phyloP scores from a whole-genome alignment of 2,888 invertebrate species.

The Coelopa pilipes region DNA sequence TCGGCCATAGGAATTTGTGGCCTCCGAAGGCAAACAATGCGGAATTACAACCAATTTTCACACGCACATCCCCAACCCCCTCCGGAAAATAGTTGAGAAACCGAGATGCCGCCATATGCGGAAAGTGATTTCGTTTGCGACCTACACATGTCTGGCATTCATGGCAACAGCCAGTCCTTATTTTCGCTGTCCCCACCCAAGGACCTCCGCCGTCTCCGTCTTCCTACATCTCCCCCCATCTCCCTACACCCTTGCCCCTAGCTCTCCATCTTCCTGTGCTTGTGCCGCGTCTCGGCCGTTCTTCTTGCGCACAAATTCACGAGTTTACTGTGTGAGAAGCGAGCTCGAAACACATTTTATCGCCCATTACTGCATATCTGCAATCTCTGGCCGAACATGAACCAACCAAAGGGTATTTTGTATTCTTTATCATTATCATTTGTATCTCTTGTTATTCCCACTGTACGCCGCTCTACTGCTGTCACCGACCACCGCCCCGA shows the following conservation, averaged over 20 bases:
- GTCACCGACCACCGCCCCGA: not conserved
- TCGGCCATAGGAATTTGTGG: too few species aligned
- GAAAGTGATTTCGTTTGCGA: conserved; percentile 2
- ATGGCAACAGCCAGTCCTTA: too few species aligned
- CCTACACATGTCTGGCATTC: too few species aligned
- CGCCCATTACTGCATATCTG: conserved; percentile 2
- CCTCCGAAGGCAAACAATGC: too few species aligned
- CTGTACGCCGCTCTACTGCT: not conserved
- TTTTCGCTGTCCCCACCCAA: too few species aligned
- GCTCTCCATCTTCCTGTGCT: too few species aligned
- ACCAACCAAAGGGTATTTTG: conserved; percentile 1
- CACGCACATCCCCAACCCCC: too few species aligned
- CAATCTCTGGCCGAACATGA: not conserved
- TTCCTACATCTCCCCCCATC: too few species aligned
- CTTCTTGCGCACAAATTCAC: not conserved
- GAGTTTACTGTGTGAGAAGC: not conserved
- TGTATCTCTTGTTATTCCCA: not conserved
- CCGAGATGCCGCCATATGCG: not conserved
- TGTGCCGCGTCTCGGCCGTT: too few species aligned
- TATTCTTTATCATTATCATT: conserved; percentile 6
- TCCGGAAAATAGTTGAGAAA: conserved; percentile 4
- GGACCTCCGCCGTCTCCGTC: too few species aligned
- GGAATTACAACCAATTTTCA: too few species aligned
- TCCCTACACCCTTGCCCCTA: too few species aligned
- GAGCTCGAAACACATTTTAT: conserved; percentile 4